Base-by-base conservation (phyloP, 2,888 invertebrate species). In the Pemphredon lugubris region DNA sequence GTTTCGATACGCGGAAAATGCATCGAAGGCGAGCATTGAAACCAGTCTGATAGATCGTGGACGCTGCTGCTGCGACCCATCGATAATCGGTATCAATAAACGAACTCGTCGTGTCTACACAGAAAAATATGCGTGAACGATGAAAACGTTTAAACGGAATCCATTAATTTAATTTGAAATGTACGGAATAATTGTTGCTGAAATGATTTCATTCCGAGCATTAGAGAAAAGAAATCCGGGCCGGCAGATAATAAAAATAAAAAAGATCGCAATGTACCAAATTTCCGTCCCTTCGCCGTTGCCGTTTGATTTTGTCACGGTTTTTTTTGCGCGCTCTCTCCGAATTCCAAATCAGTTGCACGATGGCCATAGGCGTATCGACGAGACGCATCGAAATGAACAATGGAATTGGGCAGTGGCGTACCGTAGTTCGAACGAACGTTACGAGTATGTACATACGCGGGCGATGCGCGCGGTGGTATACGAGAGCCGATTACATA, bases 401-500 rank as follows among this genome's bases (percentile, higher is more conserved):
- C 20, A 32, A 21, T 30, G 39, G 30, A 59, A 70, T 68, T 70
- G 42, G 39, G 13, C 40, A 44, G 32, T 42, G 16, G 32, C 18
- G n/a, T 1, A n/a, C 37, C 47, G 34, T 40, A 39, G 40, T 65
- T 34, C 55, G 39, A 3, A n/a, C 3, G 18, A 5, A 42, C 44
- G 4, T 5, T 26, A 57, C 13, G 26, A n/a, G 37, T 40, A 6
- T 39, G 48, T 14, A 45, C 14, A n/a, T 18, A 34, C 30, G 13
- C 0, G 20, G 0, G n/a, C 54, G 23, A 6, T 20, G 30, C 6
- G 4, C 3, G 34, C 26, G 16, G 9, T 13, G 34, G 42, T 54
- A 51, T 45, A 45, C 59, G 11, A 23, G 42, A 61, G 11, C 58
- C 63, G 63, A 66, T 77, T 75, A 77, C 69, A 79, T 79, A 79